Base-by-base conservation (phyloP, 2,888 invertebrate species). In the Netelia inedita region DNA sequence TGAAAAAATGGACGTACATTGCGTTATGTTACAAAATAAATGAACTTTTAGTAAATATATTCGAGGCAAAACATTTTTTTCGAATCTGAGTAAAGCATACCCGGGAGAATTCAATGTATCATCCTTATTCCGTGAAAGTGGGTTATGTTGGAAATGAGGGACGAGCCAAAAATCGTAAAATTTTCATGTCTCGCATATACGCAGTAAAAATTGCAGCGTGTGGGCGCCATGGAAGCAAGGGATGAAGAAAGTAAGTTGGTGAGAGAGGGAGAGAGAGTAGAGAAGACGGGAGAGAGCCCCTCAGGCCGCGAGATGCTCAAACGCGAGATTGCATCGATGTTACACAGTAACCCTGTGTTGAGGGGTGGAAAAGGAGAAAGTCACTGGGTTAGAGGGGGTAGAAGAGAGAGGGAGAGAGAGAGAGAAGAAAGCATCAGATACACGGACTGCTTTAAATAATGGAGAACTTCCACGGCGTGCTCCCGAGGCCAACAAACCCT, bases 241-340 rank as follows among this genome's bases (percentile, higher is more conserved):
- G 55, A 23, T 65, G 43, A 65, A 43, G 28, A 35, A 65, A 46
- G 19, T 5, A 43, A 65, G 65, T 65, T 16, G 14, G 2, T n/a
- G 50, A n/a, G 14, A 35, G 28, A 28, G 16, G 9, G 2, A 2
- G 16, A 46, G 81, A 23, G 41, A 59, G 41, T 14, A 55, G 14
- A 61, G 61, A 46, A 59, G 57, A n/a, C 23, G 46, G 41, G n/a
- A 9, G 43, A 23, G 16, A 59, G 35, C 23, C 55, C 68, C 50
- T 59, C 41, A 46, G 78, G 41, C 59, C 72, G n/a, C 46, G 59
- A 66, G 74, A 66, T 75, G 59, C 75, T 83, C 74, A 79, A 72
- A 83, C 68, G 76, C 53, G 72, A 73, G 82, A 69, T 84, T 79
- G 82, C 86, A 83, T 75, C 72, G 75, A 84, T 76, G 66, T 82